Evolutionary conservation across 64 coral and sea anemone species (phyloP), one percentile per base, ranked within the genome.

Genomic region (Dendronephthya gigantea): DNA sequence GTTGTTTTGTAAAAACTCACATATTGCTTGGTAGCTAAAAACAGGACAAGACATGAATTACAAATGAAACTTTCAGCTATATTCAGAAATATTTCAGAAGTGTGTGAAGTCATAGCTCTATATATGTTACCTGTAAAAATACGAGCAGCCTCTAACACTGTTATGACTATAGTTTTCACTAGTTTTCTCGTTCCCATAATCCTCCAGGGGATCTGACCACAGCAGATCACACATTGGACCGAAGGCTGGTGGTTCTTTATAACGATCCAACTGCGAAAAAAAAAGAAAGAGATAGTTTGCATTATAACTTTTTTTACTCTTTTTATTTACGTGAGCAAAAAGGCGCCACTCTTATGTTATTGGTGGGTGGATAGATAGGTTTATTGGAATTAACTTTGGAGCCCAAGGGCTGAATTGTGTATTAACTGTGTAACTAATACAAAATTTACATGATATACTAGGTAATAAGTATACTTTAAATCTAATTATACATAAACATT

Each of bases 141-240:
- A 98, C 27, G 95, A 98, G 50, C 95, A 98, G 6, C 95, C 95
- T 93, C 95, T 87, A 49, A 98, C 92, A 28, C 90, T 98, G 86
- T 98, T 98, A 48, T 98, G 95, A 72, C 92, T 98, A 92, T 89
- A 98, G 66, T 98, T 89, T 30, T 98, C 95, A 7, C 87, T 52
- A 32, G 90, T 98, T 82, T 98, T 98, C 69, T 98, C 95, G 72
- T 93, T 98, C 8, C 95, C 95, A 88, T 98, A 98, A 83, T 98
- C 95, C 90, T 98, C 95, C 85, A 98, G 40, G 1, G 95, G 95
- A 49, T 98, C 95, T 38, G 95, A 98, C 95, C 95, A 98, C 15
- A 98, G 68, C 17, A 98, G 68, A 35, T 98, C 95, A 40, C 95
- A 98, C 95, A 98, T 98, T 76, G 95, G 95, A 27, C 95, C 95